phyloP scores from a whole-genome alignment of 2,113 vertebrate species.

The Ochotona curzoniae region DNA sequence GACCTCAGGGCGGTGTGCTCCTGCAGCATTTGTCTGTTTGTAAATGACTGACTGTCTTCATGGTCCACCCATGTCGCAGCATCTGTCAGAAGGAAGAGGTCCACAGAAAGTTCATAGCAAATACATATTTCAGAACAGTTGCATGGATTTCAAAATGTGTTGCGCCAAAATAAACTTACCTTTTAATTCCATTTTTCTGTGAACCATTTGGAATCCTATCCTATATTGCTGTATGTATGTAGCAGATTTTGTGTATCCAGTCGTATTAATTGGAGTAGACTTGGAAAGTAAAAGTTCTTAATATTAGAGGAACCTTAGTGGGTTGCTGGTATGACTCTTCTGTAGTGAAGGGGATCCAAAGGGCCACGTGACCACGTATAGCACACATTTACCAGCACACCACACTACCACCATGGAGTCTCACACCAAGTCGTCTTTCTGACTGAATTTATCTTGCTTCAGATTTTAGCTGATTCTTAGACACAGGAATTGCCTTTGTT shows the following conservation, averaged over 20 bases:
- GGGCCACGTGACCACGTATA: no score
- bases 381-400: background rate
- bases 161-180: no score
- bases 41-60: background rate
- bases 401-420: background rate
- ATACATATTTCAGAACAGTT: no score
- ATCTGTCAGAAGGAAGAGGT: background rate
- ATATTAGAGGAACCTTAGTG: background rate
- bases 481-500: background rate
- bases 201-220: no score
- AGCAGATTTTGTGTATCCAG: background rate
- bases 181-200: no score
- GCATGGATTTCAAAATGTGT: no score
- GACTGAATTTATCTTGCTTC: background rate
- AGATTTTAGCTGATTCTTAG: background rate
- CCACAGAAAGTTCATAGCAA: no score
- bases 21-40: background rate
- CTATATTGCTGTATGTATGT: background rate
- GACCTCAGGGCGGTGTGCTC: background rate
- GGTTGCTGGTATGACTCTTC: no score
- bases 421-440: background rate
- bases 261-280: no score
- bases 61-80: background rate
- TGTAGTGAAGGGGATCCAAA: no score
- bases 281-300: background rate